Percentiles rank a stretch among this genome's conserved stretches.
Conservation (phyloP, 2,797 vertebrate species). For the Tenualosa thibaudeaui region DNA sequence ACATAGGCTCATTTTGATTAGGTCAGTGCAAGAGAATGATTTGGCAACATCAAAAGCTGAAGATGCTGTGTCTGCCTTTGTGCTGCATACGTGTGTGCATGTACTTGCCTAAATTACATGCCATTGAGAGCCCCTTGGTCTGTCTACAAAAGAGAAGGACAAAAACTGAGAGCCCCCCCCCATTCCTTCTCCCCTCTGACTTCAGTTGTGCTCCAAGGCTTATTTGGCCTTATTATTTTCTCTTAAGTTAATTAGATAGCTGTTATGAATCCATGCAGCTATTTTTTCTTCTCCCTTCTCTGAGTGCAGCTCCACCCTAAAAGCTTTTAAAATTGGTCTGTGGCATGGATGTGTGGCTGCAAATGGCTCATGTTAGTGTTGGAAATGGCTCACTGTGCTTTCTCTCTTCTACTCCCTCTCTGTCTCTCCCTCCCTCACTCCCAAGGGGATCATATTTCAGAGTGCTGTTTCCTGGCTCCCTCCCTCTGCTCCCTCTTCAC, state of each 20-base stretch:
- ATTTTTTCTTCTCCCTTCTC: background rate
- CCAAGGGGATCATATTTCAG: conserved; percentile 82
- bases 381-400: background rate
- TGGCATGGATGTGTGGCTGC: background rate
- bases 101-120: background rate
- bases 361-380: background rate
- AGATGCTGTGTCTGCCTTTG: no score
- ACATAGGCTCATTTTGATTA: no score
- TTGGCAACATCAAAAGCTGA: no score
- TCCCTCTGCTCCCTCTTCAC: conserved; percentile 67
- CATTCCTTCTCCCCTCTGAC: background rate
- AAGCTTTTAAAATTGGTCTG: background rate
- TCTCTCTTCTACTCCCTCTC: background rate
- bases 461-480: conserved; percentile 84
- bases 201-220: background rate
- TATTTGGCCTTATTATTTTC: background rate
- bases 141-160: background rate
- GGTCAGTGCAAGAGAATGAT: no score
- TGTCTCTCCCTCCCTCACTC: conserved; percentile 37
- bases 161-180: background rate
- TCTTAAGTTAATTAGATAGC: background rate
- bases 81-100: no score
- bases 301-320: background rate
- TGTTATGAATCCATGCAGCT: background rate
- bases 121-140: background rate